phyloP scores from a whole-genome alignment of 2,113 vertebrate genomes.

The Zingel zingel region DNA sequence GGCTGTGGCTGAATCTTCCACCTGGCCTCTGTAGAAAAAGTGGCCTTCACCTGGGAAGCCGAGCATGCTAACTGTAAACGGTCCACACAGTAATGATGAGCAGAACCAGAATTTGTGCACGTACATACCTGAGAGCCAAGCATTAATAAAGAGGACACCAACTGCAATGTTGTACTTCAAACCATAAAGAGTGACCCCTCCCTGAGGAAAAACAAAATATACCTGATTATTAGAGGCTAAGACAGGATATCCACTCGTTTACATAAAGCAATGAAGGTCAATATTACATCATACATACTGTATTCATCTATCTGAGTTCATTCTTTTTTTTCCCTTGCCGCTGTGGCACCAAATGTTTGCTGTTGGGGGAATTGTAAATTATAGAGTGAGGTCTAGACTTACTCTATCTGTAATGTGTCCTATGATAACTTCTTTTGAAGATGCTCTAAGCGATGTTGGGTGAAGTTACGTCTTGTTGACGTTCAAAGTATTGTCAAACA shows the following conservation, averaged over 20 bases:
- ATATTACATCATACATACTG: not conserved
- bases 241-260: not conserved
- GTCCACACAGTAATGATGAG: too few species aligned
- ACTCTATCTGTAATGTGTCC: too few species aligned
- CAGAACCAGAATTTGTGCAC: not conserved
- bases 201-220: constrained; percentile 55
- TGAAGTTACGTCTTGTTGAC: too few species aligned
- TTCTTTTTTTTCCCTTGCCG: too few species aligned
- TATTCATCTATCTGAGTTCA: too few species aligned
- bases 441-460: too few species aligned
- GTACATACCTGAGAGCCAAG: constrained; percentile 85
- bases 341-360: too few species aligned
- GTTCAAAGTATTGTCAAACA: too few species aligned
- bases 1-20: constrained; percentile 86
- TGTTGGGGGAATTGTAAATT: too few species aligned
- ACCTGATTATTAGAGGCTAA: not conserved
- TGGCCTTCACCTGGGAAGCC: constrained; percentile 76
- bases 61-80: not conserved
- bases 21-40: constrained; percentile 84
- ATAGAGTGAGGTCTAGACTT: too few species aligned
- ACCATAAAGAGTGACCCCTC: constrained; percentile 82
- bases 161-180: constrained; percentile 84
- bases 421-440: too few species aligned
- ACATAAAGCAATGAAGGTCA: not conserved
- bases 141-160: constrained; percentile 85